These are phyloP conservation scores for Mormyrops boulengeri DNA, from an alignment of 2,797 vertebrate genomes.

Conservation along the genomic window DNA sequence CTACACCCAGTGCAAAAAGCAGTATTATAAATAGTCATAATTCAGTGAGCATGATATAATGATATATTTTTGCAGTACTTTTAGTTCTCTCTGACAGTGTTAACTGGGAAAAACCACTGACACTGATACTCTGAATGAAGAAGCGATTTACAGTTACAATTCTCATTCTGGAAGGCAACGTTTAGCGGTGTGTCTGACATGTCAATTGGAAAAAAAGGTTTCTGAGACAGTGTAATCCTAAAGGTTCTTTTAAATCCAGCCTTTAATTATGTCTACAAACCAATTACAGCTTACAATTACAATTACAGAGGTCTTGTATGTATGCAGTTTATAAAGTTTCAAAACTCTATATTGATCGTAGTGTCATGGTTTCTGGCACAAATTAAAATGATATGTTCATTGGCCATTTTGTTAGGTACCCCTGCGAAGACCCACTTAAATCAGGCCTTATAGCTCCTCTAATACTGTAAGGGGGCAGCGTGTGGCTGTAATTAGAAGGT, in stretches of 20 bases:
- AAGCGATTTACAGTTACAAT: background rate
- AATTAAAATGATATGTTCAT: background rate
- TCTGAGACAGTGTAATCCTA: background rate
- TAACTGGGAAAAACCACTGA: background rate
- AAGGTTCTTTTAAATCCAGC: background rate
- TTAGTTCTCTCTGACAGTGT: background rate
- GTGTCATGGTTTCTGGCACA: background rate
- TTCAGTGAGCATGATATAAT: background rate
- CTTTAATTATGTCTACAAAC: background rate
- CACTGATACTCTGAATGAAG: background rate
- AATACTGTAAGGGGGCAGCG: background rate
- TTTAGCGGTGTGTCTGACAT: background rate
- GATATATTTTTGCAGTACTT: background rate
- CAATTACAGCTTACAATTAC: background rate
- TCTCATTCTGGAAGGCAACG: background rate
- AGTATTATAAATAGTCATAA: background rate
- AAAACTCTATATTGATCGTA: background rate
- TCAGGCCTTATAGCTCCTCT: background rate
- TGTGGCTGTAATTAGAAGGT: no score
- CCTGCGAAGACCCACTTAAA: background rate
- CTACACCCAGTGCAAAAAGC: background rate
- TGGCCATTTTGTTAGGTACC: background rate
- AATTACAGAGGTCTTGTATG: background rate
- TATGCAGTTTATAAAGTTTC: background rate
- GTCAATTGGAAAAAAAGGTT: background rate